Evolutionary conservation across 1,140 invertebrate species (phyloP).

Genomic region (Drosophila pandora): DNA sequence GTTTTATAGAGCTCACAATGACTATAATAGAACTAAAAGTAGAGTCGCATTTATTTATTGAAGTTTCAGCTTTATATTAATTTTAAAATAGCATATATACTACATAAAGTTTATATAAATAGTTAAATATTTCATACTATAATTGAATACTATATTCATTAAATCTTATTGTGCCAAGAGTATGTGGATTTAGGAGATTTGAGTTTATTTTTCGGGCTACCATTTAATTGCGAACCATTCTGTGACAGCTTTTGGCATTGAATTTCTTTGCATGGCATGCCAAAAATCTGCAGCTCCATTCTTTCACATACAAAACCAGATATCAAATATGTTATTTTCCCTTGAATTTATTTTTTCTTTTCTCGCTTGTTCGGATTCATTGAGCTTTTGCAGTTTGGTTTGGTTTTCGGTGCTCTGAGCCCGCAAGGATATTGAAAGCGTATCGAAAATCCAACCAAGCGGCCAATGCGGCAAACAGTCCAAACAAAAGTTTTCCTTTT

Average conservation of each 20-base stretch:
- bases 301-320: conserved; percentile 34
- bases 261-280: conserved; percentile 34
- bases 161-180: too few species aligned
- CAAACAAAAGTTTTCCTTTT: conserved; percentile 60
- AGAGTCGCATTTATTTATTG: neutral
- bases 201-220: neutral
- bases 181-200: neutral
- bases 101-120: too few species aligned
- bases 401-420: conserved; percentile 44
- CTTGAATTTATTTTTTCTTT: conserved; percentile 17
- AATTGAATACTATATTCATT: neutral
- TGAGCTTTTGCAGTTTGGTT: conserved; percentile 30
- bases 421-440: conserved; percentile 76
- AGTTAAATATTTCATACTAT: too few species aligned
- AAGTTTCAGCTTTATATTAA: too few species aligned
- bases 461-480: conserved; percentile 68
- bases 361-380: conserved; percentile 42
- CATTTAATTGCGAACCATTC: conserved; percentile 26
- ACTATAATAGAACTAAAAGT: neutral
- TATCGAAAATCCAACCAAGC: conserved; percentile 69
- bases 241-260: conserved; percentile 22
- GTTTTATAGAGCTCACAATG: neutral
- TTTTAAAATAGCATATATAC: too few species aligned
- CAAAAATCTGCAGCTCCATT: conserved; percentile 28
- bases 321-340: conserved; percentile 35